phyloP scores from a whole-genome alignment of 2,113 vertebrate genomes.

The Mola mola region DNA sequence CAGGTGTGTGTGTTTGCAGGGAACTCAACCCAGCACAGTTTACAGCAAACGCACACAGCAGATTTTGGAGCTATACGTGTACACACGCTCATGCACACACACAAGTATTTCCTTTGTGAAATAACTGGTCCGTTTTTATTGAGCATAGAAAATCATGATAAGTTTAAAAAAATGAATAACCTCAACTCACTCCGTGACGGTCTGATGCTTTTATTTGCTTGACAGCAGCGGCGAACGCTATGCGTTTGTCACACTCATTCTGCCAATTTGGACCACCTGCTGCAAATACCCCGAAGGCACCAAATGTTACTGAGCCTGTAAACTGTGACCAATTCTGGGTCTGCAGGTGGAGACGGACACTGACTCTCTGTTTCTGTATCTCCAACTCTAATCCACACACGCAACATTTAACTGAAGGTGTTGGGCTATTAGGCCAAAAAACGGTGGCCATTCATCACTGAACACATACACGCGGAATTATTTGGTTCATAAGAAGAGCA shows the following conservation, averaged over 20 bases:
- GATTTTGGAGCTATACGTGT: too few relatives aligned
- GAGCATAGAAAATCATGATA: too few relatives aligned
- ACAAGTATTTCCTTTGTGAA: not conserved
- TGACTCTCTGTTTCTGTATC: slow-evolving; percentile 42
- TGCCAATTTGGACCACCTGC: slow-evolving; percentile 76
- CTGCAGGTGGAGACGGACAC: slow-evolving; percentile 71
- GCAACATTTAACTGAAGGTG: slow-evolving; percentile 37
- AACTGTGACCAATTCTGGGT: slow-evolving; percentile 76
- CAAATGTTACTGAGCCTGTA: slow-evolving; percentile 63
- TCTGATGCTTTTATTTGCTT: slow-evolving; percentile 69
- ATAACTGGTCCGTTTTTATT: slow-evolving; percentile 1
- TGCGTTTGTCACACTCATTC: slow-evolving; percentile 69
- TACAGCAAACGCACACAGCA: slow-evolving; percentile 11
- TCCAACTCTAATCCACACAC: slow-evolving; percentile 34
- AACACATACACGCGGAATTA: slow-evolving; percentile 41
- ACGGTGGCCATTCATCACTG: slow-evolving; percentile 14
- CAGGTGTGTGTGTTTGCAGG: slow-evolving; percentile 33
- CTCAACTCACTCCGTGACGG: slow-evolving; percentile 7
- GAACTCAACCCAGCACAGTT: slow-evolving; percentile 40
- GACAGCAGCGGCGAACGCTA: slow-evolving; percentile 56
- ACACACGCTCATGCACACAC: not conserved
- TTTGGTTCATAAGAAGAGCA: slow-evolving; percentile 31
- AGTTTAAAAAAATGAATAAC: too few relatives aligned
- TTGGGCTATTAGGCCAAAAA: not conserved
- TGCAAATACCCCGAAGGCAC: slow-evolving; percentile 71